Conservation (phyloP, 2,797 vertebrate species). For the Coilia nasus region DNA sequence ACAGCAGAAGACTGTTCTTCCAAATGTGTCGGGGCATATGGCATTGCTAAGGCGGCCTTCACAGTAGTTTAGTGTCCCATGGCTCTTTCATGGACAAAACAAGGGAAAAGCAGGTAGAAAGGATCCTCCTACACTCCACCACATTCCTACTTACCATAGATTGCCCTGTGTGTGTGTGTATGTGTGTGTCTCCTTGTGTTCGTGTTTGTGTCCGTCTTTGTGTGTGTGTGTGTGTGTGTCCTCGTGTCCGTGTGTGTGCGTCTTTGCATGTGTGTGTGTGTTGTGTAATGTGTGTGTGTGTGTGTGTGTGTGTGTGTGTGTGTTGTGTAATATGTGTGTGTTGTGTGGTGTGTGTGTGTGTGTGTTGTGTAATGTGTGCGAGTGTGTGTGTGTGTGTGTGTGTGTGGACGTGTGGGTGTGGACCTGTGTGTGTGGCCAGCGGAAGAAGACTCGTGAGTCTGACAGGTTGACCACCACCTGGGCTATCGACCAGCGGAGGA, state of each 20-base stretch:
- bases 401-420: too few relatives aligned
- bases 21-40: not conserved
- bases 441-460: not conserved
- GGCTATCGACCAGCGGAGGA: not conserved
- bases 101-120: not conserved
- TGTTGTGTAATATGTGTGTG: too few relatives aligned
- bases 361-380: too few relatives aligned
- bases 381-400: too few relatives aligned
- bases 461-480: not conserved
- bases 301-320: too few relatives aligned
- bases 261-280: too few relatives aligned
- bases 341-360: too few relatives aligned
- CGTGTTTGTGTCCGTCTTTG: not conserved
- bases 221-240: too few relatives aligned
- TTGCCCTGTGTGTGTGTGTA: not conserved
- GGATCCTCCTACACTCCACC: not conserved
- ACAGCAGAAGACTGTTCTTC: not conserved
- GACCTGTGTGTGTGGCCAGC: not conserved
- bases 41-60: not conserved
- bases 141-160: not conserved
- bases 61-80: not conserved
- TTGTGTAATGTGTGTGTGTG: too few relatives aligned
- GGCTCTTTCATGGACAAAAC: not conserved
- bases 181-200: constrained; percentile 28
- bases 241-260: too few relatives aligned